Base-by-base conservation (phyloP, 2,113 vertebrate genomes). In the Rana temporaria region DNA sequence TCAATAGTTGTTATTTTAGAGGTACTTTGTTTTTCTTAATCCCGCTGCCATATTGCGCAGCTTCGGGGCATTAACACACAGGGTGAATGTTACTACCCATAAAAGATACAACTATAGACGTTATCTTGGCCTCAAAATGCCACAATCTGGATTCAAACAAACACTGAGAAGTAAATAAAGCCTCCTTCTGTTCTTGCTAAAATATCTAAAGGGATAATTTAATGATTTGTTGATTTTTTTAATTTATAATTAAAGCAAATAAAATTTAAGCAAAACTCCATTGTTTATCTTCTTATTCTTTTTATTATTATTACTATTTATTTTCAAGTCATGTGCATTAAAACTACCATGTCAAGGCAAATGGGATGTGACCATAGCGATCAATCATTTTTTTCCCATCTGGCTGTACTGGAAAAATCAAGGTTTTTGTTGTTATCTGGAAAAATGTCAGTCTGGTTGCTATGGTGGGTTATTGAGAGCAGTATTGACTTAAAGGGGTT, bases 121-220 rank as follows among this genome's bases (percentile, higher is more conserved):
- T 73, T 80, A 16, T 3, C 38, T 81, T 81, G 68, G 79, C 79
- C 70, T 81, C 69, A 56, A 82, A 82, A 82, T 74, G 53, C 70
- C 48, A 66, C 80, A 74, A 74, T 82, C 80, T 82, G 80, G 70
- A 74, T 74, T 16, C 32, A 66, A 53, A 34, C 30, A 82, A 82
- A 82, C 62, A 30, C 11, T 42, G 53, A 75, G 52, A 32, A 52
- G 80, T 52, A 74, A 57, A 82, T 42, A 82, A 66, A 26, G 62
- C 6, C 53, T 64, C 63, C 71, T 82, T 75, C 63, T 82, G 71
- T 68, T 76, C 32, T 64, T 64, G 26, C n/a, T 65, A 63, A 63
- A 74, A 82, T 42, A 53, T 65, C 48, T 56, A 56, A 52, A 52
- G 11, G 32, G 42, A 38, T 26, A 34, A 53, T 17, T 66, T 52